Base-by-base conservation (phyloP, 2,888 invertebrate species). In the Sinohyriopsis cumingii region DNA sequence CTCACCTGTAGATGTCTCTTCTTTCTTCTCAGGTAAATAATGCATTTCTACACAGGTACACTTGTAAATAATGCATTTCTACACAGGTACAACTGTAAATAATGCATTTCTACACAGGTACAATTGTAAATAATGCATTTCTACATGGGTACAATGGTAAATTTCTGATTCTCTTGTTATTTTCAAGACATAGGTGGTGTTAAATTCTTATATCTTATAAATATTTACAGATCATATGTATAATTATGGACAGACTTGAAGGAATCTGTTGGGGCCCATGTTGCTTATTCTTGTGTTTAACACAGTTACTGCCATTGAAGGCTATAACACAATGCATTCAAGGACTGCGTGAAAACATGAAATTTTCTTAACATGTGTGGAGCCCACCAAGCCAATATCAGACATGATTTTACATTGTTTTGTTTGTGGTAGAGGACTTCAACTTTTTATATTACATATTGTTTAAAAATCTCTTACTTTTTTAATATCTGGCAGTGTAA, bases 1-100 rank as follows among this genome's bases (percentile, higher is more conserved):
- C 90, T 97, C 67, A 91, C 95, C 69, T 93, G 93, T 72, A 93
- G 95, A 79, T 92, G 95, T 57, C 92, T 95, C 3, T 90, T 96
- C 76, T 96, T 96, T 89, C 85, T 92, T 5, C 86, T 89, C 57
- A 88, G 86, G 89, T 89, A 73, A 78, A 62, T 54, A 62, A n/a
- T 33, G 12, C 25, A 5, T 62, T 33, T 62, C 24, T 20, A 24
- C 62, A 24, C 12, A 28, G 62, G 1, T 28, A 20, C 3, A 15
- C 25, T 22, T 28, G 24, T 61, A 28, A 24, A 63, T 53, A 62
- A n/a, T 33, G 12, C 25, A 5, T 62, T 33, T 62, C 24, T 20
- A 24, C 62, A 24, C 12, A 28, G 62, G 1, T 28, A n/a, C n/a
- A n/a, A n/a, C n/a, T n/a, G 89, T 89, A 73, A 78, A 62, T 54